These are phyloP conservation scores for Caenorhabditis briggsae DNA, from an alignment of 1,140 invertebrate genomes.

Conservation along the genomic window DNA sequence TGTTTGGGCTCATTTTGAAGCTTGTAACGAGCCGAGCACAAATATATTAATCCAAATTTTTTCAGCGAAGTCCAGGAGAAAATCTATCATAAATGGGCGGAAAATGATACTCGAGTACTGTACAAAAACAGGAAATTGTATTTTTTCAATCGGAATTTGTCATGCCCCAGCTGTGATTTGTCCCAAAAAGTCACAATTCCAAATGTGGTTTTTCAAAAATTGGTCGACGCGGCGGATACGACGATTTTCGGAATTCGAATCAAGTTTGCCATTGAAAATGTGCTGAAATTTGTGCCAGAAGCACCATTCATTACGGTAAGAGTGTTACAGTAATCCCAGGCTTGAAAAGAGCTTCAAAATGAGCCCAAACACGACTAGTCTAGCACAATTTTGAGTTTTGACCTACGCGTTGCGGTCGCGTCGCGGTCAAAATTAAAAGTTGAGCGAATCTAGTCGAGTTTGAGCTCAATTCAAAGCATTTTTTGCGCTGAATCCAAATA, in stretches of 20 bases:
- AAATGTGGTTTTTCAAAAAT: slow-evolving; percentile 73
- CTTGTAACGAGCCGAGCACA: too few relatives aligned
- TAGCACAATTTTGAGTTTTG: too few relatives aligned
- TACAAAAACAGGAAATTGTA: slow-evolving; percentile 72
- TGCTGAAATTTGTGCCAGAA: slow-evolving; percentile 34
- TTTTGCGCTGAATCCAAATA: too few relatives aligned
- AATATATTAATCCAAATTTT: slow-evolving; percentile 60
- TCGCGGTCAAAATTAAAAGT: too few relatives aligned
- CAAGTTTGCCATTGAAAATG: slow-evolving; percentile 61
- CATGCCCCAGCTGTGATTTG: slow-evolving; percentile 70
- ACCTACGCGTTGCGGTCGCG: too few relatives aligned
- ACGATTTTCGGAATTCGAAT: slow-evolving; percentile 30
- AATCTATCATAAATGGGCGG: slow-evolving; percentile 59
- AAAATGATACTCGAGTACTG: slow-evolving; percentile 71
- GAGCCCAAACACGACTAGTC: too few relatives aligned
- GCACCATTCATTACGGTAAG: slow-evolving; percentile 1
- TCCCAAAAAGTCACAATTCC: slow-evolving; percentile 71
- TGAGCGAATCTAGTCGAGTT: too few relatives aligned
- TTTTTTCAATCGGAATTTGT: slow-evolving; percentile 67
- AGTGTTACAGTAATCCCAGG: background rate
- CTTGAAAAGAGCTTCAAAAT: too few relatives aligned
- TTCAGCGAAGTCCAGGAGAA: slow-evolving; percentile 70
- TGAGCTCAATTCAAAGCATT: too few relatives aligned
- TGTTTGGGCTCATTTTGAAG: too few relatives aligned
- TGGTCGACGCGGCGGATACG: slow-evolving; percentile 31